Evolutionary conservation across 2,888 invertebrate species (phyloP), one percentile per base, ranked within the genome.

Genomic region (Acrobasis suavella): DNA sequence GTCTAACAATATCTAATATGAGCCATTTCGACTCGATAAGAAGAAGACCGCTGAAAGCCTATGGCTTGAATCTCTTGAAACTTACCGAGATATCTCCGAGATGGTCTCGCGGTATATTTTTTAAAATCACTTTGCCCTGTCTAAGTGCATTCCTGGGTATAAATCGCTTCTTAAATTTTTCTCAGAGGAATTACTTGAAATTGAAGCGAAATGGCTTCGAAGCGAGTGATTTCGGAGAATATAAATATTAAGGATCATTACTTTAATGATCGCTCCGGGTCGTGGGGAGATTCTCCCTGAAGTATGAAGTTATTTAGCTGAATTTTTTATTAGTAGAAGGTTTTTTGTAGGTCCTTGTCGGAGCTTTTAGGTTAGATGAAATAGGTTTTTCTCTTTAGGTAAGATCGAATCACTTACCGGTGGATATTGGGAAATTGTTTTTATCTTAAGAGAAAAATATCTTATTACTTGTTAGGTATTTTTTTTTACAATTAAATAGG

Each of bases 91-190:
- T 74, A 72, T 73, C 67, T 63, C 55, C 66, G 52, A 65, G 68
- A 71, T 67, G 68, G 64, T 70, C 42, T 42, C 39, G 55, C 55
- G 38, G 55, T 55, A 39, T 55, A 56, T 56, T 72, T 71, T 70
- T 68, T 72, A 74, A 77, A 74, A 77, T 78, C 72, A 71, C 73
- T 77, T 67, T 52, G 61, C 67, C 65, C 68, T 72, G 71, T 73
- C 76, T 76, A 78, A 82, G 77, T 81, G 80, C 79, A 81, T 80
- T 80, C 72, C 75, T 70, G 63, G 73, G 78, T 77, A 70, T 70
- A 71, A 76, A 77, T 72, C 73, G 72, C 73, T 70, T 72, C 71
- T 64, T 72, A 70, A 75, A 77, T 75, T 72, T 68, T 72, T 62
- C 61, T 65, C 38, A 50, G 55, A n/a, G 51, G 58, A 52, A 65